Evolutionary conservation across 1,140 invertebrate species (phyloP).

Genomic region (Sinonovacula constricta): DNA sequence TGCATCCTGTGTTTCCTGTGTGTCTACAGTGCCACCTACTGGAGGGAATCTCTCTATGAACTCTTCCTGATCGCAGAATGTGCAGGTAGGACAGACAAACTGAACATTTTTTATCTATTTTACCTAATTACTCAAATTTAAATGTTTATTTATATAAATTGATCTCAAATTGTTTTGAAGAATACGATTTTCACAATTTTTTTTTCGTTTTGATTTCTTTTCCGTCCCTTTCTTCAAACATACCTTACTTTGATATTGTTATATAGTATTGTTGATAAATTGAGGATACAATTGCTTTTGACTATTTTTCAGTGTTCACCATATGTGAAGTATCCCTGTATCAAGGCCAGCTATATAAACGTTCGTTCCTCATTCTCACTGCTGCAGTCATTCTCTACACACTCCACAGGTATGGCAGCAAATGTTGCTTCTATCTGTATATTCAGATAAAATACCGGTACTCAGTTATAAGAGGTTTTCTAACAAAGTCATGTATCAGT

Average conservation of each 20-base stretch:
- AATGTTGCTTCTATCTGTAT: background rate
- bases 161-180: too few species aligned
- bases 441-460: too few species aligned
- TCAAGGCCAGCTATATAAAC: slow-evolving; percentile 20
- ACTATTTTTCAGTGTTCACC: slow-evolving; percentile 46
- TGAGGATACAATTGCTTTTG: background rate
- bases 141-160: too few species aligned
- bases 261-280: background rate
- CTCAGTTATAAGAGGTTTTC: too few species aligned
- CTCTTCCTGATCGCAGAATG: slow-evolving; percentile 12
- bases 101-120: too few species aligned
- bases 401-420: slow-evolving; percentile 36
- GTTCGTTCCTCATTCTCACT: slow-evolving; percentile 41
- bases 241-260: too few species aligned
- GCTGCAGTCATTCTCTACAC: slow-evolving; percentile 29
- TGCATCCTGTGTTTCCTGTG: slow-evolving; percentile 48
- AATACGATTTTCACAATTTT: too few species aligned
- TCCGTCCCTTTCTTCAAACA: too few species aligned
- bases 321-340: slow-evolving; percentile 41
- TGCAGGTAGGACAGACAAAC: slow-evolving; percentile 18
- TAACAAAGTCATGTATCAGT: too few species aligned
- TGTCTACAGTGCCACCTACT: slow-evolving; percentile 30
- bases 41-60: slow-evolving; percentile 19
- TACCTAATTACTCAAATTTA: too few species aligned
- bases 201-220: too few species aligned